Percentiles rank a stretch among this genome's conserved stretches.
phyloP scores from a whole-genome alignment of 1,140 invertebrate species.

The Pectinophora gossypiella region DNA sequence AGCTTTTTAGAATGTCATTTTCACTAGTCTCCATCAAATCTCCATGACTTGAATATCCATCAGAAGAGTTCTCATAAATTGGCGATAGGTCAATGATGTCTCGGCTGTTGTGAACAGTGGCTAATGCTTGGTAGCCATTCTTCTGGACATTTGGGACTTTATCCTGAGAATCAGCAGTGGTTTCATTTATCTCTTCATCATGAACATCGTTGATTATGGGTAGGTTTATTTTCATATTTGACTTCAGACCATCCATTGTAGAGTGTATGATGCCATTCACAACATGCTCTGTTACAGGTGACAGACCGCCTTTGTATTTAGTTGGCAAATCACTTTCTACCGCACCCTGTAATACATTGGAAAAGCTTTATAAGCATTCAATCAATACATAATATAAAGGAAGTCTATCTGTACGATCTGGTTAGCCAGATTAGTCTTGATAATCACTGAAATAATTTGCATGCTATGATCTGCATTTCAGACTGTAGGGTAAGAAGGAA shows the following conservation, averaged over 20 bases:
- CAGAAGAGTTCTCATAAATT: conserved; percentile 73
- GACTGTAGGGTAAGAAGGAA: background rate
- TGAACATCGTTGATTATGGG: conserved; percentile 72
- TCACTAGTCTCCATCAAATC: conserved; percentile 60
- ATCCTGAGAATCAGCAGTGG: conserved; percentile 31
- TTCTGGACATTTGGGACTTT: conserved; percentile 35
- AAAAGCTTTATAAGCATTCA: conserved; percentile 5
- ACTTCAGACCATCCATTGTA: conserved; percentile 72
- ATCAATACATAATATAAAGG: background rate
- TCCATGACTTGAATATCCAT: conserved; percentile 71
- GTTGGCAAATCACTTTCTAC: conserved; percentile 47
- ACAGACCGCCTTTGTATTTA: conserved; percentile 68
- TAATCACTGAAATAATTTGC: background rate
- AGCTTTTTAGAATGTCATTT: conserved; percentile 56
- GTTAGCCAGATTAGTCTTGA: background rate
- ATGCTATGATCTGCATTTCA: background rate
- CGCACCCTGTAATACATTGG: conserved; percentile 39
- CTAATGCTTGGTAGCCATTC: conserved; percentile 65
- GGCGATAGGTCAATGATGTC: conserved; percentile 72
- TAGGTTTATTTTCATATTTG: conserved; percentile 69
- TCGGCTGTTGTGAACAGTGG: conserved; percentile 55
- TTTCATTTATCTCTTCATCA: conserved; percentile 61
- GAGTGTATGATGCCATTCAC: conserved; percentile 64
- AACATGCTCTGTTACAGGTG: conserved; percentile 65
- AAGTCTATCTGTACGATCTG: background rate